Percentiles rank a stretch among this genome's conserved stretches.
Conservation (phyloP, 2,888 invertebrate genomes). For the Rhyacophila evoluta region DNA sequence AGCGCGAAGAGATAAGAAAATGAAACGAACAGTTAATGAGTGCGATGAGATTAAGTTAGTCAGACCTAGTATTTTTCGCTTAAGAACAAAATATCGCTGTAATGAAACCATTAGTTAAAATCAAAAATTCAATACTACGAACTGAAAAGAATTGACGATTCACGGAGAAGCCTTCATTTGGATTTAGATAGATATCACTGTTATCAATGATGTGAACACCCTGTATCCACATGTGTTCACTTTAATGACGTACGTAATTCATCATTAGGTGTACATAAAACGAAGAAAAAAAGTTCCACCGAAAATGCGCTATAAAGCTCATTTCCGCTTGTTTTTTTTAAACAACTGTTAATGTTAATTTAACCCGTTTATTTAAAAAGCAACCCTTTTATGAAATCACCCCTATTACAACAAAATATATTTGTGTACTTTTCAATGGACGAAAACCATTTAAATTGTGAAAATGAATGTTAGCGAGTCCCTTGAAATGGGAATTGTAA, state of each 20-base stretch:
- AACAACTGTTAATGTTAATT: slow-evolving; percentile 22
- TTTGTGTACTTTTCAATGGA: slow-evolving; percentile 4
- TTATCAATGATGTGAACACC: too few species aligned
- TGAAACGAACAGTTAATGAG: too few species aligned
- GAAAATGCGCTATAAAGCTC: background rate
- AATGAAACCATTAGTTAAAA: too few species aligned
- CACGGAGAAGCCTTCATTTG: too few species aligned
- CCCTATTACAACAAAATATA: background rate
- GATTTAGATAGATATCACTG: too few species aligned
- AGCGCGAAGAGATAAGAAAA: too few species aligned
- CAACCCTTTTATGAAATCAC: slow-evolving; percentile 6
- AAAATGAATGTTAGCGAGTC: background rate
- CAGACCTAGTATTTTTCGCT: too few species aligned
- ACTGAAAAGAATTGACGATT: too few species aligned
- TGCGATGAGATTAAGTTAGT: too few species aligned
- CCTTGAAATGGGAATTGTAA: background rate
- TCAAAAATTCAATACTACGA: too few species aligned
- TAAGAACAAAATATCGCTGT: too few species aligned
- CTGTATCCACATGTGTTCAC: slow-evolving; percentile 6
- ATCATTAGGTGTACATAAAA: slow-evolving; percentile 22
- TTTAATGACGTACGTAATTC: slow-evolving; percentile 15
- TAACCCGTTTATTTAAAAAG: slow-evolving; percentile 15
- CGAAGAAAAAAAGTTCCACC: background rate
- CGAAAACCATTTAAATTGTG: slow-evolving; percentile 9
- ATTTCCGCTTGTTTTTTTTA: slow-evolving; percentile 16